Conservation (phyloP, 1,140 invertebrate species). For the Heliconius hermathena region DNA sequence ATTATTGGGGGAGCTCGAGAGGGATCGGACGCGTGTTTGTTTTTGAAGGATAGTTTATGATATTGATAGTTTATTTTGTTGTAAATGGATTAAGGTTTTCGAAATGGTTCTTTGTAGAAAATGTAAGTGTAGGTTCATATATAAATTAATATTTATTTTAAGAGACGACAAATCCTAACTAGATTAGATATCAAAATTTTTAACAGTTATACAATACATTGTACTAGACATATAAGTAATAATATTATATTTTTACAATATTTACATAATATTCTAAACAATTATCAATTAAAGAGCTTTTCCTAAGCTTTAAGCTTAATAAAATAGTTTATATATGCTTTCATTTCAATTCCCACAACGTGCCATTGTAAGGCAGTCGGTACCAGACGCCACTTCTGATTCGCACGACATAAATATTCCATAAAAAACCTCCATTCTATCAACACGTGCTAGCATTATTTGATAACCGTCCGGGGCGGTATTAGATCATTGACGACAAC, state of each 20-base stretch:
- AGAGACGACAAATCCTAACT: too few relatives aligned
- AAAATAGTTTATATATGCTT: not conserved
- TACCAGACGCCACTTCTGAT: slow-evolving; percentile 72
- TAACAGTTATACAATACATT: too few relatives aligned
- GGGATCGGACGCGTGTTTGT: slow-evolving; percentile 61
- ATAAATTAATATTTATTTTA: too few relatives aligned
- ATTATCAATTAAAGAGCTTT: not conserved
- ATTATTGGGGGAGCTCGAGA: slow-evolving; percentile 54
- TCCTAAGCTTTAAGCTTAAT: not conserved
- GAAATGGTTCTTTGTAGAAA: not conserved
- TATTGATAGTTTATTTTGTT: slow-evolving; percentile 56
- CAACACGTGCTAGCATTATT: slow-evolving; percentile 76
- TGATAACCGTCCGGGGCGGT: slow-evolving; percentile 79
- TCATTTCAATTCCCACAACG: slow-evolving; percentile 34
- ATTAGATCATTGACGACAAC: slow-evolving; percentile 69
- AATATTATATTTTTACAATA: not conserved
- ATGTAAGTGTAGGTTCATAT: too few relatives aligned
- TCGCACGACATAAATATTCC: slow-evolving; percentile 76
- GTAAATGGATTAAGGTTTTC: slow-evolving; percentile 21
- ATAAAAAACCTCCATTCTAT: slow-evolving; percentile 62
- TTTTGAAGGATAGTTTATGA: slow-evolving; percentile 68
- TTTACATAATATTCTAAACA: not conserved
- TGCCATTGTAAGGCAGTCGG: slow-evolving; percentile 54
- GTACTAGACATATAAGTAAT: not conserved
- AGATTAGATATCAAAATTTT: too few relatives aligned